Percentiles rank a stretch among this genome's conserved stretches.
Conservation (phyloP, 2,888 invertebrate genomes). For the Acrobasis suavella region DNA sequence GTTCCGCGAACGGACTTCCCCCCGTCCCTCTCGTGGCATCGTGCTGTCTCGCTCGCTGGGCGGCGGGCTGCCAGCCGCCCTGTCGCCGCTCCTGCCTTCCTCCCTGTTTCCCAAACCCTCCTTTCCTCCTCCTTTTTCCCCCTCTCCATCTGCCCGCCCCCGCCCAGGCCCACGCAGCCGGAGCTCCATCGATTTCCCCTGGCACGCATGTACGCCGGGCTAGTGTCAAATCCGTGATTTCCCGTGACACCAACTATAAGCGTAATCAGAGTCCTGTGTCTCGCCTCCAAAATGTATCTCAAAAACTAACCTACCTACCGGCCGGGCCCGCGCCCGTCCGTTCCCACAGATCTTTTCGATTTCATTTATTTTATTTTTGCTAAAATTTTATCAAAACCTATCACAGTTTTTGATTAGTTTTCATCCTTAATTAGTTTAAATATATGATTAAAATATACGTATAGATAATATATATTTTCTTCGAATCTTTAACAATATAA, state of each 20-base stretch:
- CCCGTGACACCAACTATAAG: slow-evolving; percentile 49
- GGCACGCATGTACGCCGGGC: slow-evolving; percentile 41
- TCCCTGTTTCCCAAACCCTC: slow-evolving; percentile 10
- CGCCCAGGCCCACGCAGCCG: slow-evolving; percentile 38
- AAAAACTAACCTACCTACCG: slow-evolving; percentile 66
- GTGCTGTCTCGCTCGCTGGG: slow-evolving; percentile 33
- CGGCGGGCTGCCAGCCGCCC: slow-evolving; percentile 33
- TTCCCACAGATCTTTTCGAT: slow-evolving; percentile 45
- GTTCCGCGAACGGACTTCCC: slow-evolving; percentile 63
- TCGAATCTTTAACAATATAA: slow-evolving; percentile 80
- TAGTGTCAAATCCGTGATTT: slow-evolving; percentile 44
- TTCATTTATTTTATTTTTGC: slow-evolving; percentile 49
- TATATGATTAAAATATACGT: slow-evolving; percentile 82
- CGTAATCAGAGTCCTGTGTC: slow-evolving; percentile 52
- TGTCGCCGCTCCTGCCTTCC: slow-evolving; percentile 34
- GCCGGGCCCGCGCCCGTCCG: slow-evolving; percentile 17
- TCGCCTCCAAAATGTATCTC: slow-evolving; percentile 60
- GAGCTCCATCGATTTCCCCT: slow-evolving; percentile 64
- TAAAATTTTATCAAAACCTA: slow-evolving; percentile 83
- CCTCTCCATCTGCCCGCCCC: slow-evolving; percentile 35
- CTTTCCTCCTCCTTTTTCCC: slow-evolving; percentile 26
- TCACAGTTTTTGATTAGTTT: slow-evolving; percentile 83
- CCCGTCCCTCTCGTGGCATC: slow-evolving; percentile 33
- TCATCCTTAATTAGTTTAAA: slow-evolving; percentile 77
- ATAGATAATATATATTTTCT: slow-evolving; percentile 77